Conservation (phyloP, 1,140 invertebrate species). For the Piezodorus guildinii region DNA sequence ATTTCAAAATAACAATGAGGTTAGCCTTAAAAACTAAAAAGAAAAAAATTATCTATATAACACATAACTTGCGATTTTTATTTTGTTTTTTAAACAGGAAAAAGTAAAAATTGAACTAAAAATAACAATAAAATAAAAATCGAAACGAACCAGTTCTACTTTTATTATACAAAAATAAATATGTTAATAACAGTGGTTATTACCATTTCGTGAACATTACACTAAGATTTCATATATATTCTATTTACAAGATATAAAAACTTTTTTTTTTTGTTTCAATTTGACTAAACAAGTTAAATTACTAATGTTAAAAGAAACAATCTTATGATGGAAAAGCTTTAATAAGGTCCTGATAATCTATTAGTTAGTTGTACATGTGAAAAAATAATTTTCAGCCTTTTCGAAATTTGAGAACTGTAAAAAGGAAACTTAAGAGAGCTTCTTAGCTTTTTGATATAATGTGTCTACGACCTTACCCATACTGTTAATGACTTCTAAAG, state of each 20-base stretch:
- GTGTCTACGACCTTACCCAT: slow-evolving; percentile 99
- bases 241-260: slow-evolving; percentile 16
- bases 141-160: background rate
- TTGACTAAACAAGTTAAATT: slow-evolving; percentile 8
- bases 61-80: too few species aligned
- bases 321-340: background rate
- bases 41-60: too few species aligned
- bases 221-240: slow-evolving; percentile 11
- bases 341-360: background rate
- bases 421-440: slow-evolving; percentile 62
- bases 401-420: slow-evolving; percentile 1
- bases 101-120: too few species aligned
- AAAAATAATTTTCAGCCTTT: slow-evolving; percentile 16
- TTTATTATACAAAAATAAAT: slow-evolving; percentile 17
- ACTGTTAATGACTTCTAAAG: slow-evolving; percentile 91
- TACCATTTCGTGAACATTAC: slow-evolving; percentile 2
- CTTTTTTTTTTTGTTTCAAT: slow-evolving; percentile 1
- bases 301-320: slow-evolving; percentile 16
- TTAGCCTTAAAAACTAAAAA: too few species aligned
- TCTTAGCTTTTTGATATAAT: slow-evolving; percentile 96
- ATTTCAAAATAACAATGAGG: too few species aligned
- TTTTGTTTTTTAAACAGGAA: too few species aligned
- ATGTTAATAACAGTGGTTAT: slow-evolving; percentile 13
- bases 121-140: too few species aligned
- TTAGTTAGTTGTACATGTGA: slow-evolving; percentile 14